Percentiles rank a stretch among this genome's conserved stretches.
Conservation (phyloP, 2,113 vertebrate species). For the Regulus satrapa region DNA sequence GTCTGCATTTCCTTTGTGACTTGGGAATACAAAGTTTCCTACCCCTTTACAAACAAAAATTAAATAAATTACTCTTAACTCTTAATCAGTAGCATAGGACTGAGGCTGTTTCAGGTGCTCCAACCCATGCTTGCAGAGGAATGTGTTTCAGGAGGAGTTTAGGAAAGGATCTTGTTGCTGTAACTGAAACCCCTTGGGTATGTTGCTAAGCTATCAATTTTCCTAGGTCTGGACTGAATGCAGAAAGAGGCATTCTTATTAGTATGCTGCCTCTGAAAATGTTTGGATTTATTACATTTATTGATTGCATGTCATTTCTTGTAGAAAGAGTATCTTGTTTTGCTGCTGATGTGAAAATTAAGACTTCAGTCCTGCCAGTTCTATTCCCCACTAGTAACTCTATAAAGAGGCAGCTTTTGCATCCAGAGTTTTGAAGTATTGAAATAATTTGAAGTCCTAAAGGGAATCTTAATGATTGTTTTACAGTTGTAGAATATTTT, state of each 20-base stretch:
- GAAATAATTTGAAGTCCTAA: neutral
- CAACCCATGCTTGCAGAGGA: neutral
- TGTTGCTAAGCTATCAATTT: neutral
- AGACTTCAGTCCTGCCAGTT: constrained; percentile 5
- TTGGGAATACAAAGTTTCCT: neutral
- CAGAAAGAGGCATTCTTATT: constrained; percentile 12
- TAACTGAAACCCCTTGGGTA: neutral
- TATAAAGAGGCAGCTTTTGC: neutral
- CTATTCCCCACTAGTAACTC: neutral
- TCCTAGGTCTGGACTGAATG: neutral
- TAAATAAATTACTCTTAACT: neutral
- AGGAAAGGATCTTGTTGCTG: neutral
- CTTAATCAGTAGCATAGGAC: neutral
- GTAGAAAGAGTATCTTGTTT: constrained; percentile 22
- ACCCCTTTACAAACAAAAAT: neutral
- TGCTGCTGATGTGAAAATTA: constrained; percentile 26
- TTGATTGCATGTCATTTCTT: constrained; percentile 22
- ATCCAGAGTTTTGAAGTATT: neutral
- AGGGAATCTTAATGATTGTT: neutral
- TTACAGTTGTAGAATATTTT: neutral
- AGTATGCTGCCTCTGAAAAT: neutral
- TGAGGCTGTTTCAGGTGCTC: neutral
- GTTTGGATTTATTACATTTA: constrained; percentile 36
- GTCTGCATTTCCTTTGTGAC: neutral
- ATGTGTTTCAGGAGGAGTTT: neutral